Evolutionary conservation across 1,140 invertebrate species (phyloP).

Genomic region (Rhysida immarginata): DNA sequence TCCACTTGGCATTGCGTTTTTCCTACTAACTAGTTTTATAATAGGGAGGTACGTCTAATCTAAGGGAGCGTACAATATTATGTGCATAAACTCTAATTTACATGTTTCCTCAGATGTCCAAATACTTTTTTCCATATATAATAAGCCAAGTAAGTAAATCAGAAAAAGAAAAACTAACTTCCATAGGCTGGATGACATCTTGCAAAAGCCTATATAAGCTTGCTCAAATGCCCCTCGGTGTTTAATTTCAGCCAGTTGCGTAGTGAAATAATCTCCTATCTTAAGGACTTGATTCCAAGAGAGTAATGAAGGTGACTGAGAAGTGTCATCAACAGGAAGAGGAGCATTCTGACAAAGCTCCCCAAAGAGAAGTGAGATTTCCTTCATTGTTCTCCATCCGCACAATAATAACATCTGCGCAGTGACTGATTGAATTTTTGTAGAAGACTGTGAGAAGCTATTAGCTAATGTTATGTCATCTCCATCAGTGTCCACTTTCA

Average conservation of each 20-base stretch:
- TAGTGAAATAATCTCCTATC: constrained; percentile 56
- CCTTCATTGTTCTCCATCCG: constrained; percentile 71
- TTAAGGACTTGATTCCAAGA: constrained; percentile 31
- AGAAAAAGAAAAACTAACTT: constrained; percentile 25
- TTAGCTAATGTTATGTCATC: constrained; percentile 13
- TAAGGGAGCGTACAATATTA: no score
- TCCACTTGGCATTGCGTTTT: no score
- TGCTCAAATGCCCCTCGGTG: constrained; percentile 93
- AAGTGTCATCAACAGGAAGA: neutral
- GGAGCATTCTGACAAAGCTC: constrained; percentile 24
- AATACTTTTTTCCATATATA: no score
- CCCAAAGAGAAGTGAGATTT: constrained; percentile 46
- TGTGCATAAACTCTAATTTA: no score
- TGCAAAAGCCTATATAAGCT: constrained; percentile 73
- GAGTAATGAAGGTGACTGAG: constrained; percentile 13
- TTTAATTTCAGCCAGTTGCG: constrained; percentile 60
- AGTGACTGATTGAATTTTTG: constrained; percentile 34
- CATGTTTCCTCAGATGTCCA: no score
- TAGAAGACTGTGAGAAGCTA: constrained; percentile 11
- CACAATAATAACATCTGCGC: constrained; percentile 75
- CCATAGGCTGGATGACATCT: constrained; percentile 51
- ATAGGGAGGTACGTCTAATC: no score
- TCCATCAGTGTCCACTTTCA: constrained; percentile 11
- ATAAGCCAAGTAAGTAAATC: no score
- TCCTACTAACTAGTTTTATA: no score